Evolutionary conservation across 2,888 invertebrate genomes (phyloP), one percentile per base, ranked within the genome.

Genomic region (Ophion slaviceki): DNA sequence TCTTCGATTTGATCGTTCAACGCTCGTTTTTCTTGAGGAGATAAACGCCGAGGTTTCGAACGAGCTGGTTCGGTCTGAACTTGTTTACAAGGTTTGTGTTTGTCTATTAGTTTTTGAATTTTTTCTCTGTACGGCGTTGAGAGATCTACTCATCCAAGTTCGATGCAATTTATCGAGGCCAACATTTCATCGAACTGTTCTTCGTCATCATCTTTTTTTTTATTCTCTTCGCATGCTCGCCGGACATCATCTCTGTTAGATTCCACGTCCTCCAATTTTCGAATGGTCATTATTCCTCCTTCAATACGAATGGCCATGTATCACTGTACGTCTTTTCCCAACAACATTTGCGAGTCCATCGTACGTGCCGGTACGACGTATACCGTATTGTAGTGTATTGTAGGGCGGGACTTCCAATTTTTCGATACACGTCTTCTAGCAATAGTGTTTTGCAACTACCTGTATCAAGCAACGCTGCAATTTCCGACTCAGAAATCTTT

Each of bases 1-100:
- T 89, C 83, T 2, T 87, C 80, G 28, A 90, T 75, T 80, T 90
- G 88, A 0, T 80, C 7, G 36, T 88, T 71, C 32, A 90, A 84
- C 17, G 86, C 83, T 7, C 71, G 14, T 67, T 87, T 87, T 40
- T 90, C 87, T 20, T 82, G 68, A 0, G 72, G 71, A 1, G 86
- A 75, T n/a, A 88, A 40, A 32, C 82, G 20, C 0, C 66, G 77
- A 1, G 86, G 85, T 24, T 71, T 59, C 24, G 57, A 71, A 28
- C 67, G 70, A 24, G 90, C 82, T 6, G 88, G 88, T 62, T 70
- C 28, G 2, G 84, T 87, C 47, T 71, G 61, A 20, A 78, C 72
- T 24, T 71, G 67, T 62, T 81, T 80, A 5, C 76, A 74, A 32
- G 86, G 85, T 8, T 71, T 45, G 68, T 87, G 82, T 40, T 77